Evolutionary conservation across 2,797 vertebrate species (phyloP).

Genomic region (Hemitrygon akajei): DNA sequence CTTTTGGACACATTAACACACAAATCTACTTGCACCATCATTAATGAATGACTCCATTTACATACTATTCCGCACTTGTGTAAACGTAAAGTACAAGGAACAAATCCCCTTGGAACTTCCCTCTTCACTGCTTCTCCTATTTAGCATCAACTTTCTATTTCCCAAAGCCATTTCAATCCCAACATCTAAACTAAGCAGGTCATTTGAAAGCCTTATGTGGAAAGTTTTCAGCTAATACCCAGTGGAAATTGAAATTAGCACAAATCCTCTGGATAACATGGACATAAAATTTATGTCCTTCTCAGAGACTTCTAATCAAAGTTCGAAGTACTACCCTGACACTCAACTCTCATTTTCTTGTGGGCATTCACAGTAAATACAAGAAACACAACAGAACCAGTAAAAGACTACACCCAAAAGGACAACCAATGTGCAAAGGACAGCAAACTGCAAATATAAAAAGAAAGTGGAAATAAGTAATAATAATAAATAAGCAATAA

Average conservation of each 20-base stretch:
- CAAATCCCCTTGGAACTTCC: not conserved
- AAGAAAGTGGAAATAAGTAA: too few relatives aligned
- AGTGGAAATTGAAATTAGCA: not conserved
- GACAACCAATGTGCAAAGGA: too few relatives aligned
- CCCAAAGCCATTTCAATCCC: not conserved
- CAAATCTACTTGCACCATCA: not conserved
- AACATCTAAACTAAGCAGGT: not conserved
- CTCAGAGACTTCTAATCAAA: too few relatives aligned
- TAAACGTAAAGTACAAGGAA: not conserved
- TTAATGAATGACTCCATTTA: not conserved
- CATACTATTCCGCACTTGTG: too few relatives aligned
- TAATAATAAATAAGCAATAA: too few relatives aligned
- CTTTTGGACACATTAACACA: not conserved
- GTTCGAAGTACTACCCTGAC: too few relatives aligned
- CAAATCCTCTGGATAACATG: not conserved
- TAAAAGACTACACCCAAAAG: too few relatives aligned
- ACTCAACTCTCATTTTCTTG: too few relatives aligned
- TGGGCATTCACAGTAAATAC: too few relatives aligned
- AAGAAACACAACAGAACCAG: too few relatives aligned
- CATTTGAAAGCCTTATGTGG: not conserved
- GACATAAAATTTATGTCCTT: not conserved
- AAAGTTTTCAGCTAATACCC: not conserved
- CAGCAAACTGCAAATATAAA: too few relatives aligned
- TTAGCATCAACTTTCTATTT: not conserved
- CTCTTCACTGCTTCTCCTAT: not conserved